phyloP scores from a whole-genome alignment of 2,797 vertebrate genomes.

The Semaprochilodus insignis region DNA sequence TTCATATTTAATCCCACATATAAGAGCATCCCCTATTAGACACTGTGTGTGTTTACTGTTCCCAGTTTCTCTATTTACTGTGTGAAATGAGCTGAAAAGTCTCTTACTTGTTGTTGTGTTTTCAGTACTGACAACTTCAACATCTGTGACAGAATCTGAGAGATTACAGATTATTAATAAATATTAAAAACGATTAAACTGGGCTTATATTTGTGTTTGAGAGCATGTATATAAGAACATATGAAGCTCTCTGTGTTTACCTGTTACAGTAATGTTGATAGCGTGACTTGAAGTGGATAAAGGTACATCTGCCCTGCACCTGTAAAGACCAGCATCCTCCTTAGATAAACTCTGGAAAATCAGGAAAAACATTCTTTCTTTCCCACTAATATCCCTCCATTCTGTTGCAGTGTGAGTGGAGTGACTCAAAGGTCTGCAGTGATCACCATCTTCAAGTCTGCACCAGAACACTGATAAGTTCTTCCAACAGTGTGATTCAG shows the following conservation, averaged over 20 bases:
- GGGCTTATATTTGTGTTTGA: neutral
- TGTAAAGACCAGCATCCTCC: constrained; percentile 56
- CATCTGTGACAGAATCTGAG: neutral
- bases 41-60: neutral
- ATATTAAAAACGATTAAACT: neutral
- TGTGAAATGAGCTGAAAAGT: neutral
- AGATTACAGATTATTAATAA: neutral
- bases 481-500: neutral
- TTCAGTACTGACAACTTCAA: neutral
- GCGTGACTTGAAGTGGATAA: constrained; percentile 8
- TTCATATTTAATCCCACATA: too few species aligned
- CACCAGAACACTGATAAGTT: constrained; percentile 15
- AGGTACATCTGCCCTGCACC: constrained; percentile 18
- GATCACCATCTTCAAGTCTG: neutral
- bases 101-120: constrained; percentile 13
- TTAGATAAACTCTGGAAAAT: constrained; percentile 33
- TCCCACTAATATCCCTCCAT: neutral
- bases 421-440: constrained; percentile 5
- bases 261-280: constrained; percentile 53
- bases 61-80: neutral
- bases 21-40: neutral
- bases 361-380: neutral
- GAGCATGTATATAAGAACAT: neutral
- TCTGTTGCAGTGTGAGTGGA: neutral
- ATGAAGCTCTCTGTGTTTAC: constrained; percentile 29